These are phyloP conservation scores for Lithophane leautieri DNA, from an alignment of 2,888 invertebrate genomes.

Conservation along the genomic window DNA sequence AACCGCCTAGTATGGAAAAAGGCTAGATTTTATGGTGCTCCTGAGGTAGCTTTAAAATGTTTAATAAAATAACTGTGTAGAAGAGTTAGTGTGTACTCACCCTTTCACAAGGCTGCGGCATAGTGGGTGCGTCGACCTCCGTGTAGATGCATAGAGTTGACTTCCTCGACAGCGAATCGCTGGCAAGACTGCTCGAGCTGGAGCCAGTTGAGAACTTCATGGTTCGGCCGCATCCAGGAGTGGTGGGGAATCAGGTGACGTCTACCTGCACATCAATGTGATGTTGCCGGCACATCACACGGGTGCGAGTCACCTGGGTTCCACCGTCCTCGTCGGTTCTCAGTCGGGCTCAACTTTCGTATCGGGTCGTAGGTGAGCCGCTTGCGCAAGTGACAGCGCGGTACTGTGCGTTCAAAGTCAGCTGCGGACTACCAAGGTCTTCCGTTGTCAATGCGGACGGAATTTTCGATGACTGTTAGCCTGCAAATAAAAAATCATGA, in stretches of 20 bases:
- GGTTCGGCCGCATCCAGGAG: slow-evolving; percentile 75
- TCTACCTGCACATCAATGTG: slow-evolving; percentile 84
- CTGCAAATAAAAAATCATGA: slow-evolving; percentile 78
- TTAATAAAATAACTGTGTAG: slow-evolving; percentile 18
- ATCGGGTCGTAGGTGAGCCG: slow-evolving; percentile 68
- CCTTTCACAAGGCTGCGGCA: slow-evolving; percentile 88
- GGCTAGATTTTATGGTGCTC: slow-evolving; percentile 52
- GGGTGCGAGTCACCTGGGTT: slow-evolving; percentile 72
- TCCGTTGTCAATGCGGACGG: slow-evolving; percentile 70
- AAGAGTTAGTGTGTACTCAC: slow-evolving; percentile 77
- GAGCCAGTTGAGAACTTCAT: slow-evolving; percentile 92
- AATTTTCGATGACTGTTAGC: slow-evolving; percentile 79
- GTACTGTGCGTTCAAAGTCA: slow-evolving; percentile 72
- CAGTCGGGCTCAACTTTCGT: slow-evolving; percentile 63
- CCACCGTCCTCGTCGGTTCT: slow-evolving; percentile 58
- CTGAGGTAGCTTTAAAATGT: slow-evolving; percentile 6
- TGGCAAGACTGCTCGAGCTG: slow-evolving; percentile 92
- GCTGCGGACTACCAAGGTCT: slow-evolving; percentile 71
- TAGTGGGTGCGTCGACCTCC: slow-evolving; percentile 87
- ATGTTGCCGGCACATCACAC: slow-evolving; percentile 88
- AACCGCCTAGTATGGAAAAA: slow-evolving; percentile 53
- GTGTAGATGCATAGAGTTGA: slow-evolving; percentile 92
- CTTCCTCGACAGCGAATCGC: slow-evolving; percentile 92
- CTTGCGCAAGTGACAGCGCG: slow-evolving; percentile 74
- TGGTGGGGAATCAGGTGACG: slow-evolving; percentile 80